phyloP scores from a whole-genome alignment of 2,888 invertebrate species.

The Aspidiotus destructor region DNA sequence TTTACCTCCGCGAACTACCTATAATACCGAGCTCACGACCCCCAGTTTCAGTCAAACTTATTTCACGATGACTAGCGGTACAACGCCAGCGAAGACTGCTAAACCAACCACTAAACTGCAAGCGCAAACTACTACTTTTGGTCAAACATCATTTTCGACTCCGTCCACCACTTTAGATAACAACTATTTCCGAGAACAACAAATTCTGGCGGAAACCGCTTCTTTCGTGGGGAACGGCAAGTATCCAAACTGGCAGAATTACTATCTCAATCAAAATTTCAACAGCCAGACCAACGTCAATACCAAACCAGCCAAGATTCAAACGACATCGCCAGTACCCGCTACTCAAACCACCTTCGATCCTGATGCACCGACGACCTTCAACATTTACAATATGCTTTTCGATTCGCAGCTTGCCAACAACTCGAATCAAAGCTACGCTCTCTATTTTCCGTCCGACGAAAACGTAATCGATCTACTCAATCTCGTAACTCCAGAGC shows the following conservation, averaged over 20 bases:
- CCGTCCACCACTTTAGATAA: background rate
- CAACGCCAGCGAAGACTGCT: background rate
- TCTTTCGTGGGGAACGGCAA: constrained; percentile 54
- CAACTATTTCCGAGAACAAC: constrained; percentile 47
- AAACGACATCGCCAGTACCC: background rate
- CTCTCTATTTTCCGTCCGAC: constrained; percentile 6
- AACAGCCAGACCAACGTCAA: constrained; percentile 1
- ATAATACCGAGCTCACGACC: background rate
- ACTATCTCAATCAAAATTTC: constrained; percentile 40
- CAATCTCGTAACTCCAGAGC: background rate
- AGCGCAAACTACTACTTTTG: background rate
- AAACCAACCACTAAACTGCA: background rate
- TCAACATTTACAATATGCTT: background rate
- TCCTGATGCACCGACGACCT: background rate
- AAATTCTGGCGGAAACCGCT: constrained; percentile 64
- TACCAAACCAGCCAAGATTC: background rate
- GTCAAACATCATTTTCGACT: background rate
- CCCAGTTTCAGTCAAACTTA: background rate
- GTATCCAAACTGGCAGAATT: constrained; percentile 28
- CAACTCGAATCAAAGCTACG: constrained; percentile 1
- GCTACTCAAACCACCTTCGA: background rate
- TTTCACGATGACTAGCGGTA: background rate
- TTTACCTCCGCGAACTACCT: background rate
- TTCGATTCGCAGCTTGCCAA: background rate
- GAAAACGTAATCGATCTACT: background rate